phyloP scores from a whole-genome alignment of 2,113 vertebrate genomes.

The Egretta garzetta region DNA sequence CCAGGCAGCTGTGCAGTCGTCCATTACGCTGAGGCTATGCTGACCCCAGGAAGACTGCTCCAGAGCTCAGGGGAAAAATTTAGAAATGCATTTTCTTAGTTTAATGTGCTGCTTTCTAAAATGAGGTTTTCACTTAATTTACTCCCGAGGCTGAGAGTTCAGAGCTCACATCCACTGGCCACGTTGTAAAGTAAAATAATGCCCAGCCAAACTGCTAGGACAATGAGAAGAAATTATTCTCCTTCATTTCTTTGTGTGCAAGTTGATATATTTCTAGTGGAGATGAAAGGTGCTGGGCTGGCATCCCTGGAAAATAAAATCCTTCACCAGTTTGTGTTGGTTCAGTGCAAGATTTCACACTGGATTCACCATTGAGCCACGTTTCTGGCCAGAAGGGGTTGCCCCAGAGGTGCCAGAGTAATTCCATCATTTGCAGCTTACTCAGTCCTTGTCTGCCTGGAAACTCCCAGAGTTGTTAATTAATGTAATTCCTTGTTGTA shows the following conservation, averaged over 20 bases:
- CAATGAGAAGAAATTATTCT: neutral
- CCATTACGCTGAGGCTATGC: neutral
- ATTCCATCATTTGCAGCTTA: neutral
- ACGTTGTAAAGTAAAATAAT: neutral
- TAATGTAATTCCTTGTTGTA: neutral
- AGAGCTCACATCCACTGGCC: neutral
- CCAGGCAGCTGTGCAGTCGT: neutral
- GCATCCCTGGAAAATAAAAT: neutral
- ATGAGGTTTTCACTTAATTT: constrained; percentile 28
- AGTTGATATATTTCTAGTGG: accelerated
- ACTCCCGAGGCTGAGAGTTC: neutral
- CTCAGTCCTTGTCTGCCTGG: neutral
- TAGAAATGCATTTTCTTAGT: neutral
- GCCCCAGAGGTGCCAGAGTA: neutral
- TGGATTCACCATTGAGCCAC: neutral
- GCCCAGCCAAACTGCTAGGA: neutral
- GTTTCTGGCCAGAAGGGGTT: neutral
- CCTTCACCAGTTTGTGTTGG: neutral
- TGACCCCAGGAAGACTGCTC: neutral
- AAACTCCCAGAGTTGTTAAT: neutral
- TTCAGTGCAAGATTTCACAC: neutral
- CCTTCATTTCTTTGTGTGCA: neutral
- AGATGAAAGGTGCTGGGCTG: neutral
- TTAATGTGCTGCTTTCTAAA: constrained; percentile 3
- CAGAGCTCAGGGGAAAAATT: neutral